Percentiles rank a stretch among this genome's conserved stretches.
These are phyloP conservation scores for Notechis scutatus DNA, from an alignment of 2,113 vertebrate species.

Conservation along the genomic window DNA sequence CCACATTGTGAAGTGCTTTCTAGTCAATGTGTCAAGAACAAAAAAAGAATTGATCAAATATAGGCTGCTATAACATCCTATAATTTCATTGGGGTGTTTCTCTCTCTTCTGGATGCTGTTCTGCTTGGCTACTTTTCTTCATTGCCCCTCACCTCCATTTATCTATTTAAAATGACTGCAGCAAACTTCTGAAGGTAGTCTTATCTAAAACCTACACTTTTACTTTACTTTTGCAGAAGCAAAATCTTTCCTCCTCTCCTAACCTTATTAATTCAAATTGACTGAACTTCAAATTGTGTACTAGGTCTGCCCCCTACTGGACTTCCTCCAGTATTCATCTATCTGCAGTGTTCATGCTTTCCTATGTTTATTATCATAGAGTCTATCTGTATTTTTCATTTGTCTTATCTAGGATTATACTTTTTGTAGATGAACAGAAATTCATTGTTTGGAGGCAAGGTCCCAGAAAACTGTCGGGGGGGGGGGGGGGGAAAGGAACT, in stretches of 20 bases:
- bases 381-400: neutral
- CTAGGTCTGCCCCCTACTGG: constrained; percentile 2
- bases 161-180: neutral
- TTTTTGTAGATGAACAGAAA: neutral
- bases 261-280: neutral
- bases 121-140: neutral
- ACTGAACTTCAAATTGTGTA: neutral
- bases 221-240: neutral
- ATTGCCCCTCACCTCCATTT: neutral
- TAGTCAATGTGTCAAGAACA: neutral
- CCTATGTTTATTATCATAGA: neutral
- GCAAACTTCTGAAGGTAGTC: neutral
- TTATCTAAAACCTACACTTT: neutral
- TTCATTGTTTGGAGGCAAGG: neutral
- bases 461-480: neutral
- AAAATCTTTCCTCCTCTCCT: neutral
- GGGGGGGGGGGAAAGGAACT: neutral
- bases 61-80: neutral
- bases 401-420: neutral
- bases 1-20: neutral
- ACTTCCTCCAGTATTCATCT: neutral
- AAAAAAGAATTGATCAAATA: neutral
- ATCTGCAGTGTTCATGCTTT: neutral
- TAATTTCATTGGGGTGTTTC: neutral
- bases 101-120: neutral